Evolutionary conservation across 2,888 invertebrate genomes (phyloP).

Genomic region (Acanthosepion pharaonis): DNA sequence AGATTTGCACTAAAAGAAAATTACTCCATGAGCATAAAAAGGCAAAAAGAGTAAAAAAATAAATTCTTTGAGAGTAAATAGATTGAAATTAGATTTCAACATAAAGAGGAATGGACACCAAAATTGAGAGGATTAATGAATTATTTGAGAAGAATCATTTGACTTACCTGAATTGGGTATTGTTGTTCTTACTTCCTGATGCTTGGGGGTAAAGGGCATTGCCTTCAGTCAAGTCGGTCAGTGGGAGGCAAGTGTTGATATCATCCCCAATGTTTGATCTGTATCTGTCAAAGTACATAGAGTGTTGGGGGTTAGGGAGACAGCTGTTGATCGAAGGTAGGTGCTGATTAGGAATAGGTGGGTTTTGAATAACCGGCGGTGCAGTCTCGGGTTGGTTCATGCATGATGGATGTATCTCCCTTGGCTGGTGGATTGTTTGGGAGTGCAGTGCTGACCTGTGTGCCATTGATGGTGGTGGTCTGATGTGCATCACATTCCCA

Average conservation of each 20-base stretch:
- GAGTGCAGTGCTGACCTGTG: not conserved
- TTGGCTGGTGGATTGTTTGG: not conserved
- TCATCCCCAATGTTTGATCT: not conserved
- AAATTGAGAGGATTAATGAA: not conserved
- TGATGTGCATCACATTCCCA: constrained; percentile 7
- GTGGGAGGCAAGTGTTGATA: not conserved
- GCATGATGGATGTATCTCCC: not conserved
- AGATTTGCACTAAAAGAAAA: no score
- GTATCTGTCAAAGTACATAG: constrained; percentile 8
- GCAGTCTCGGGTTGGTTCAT: not conserved
- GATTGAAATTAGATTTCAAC: not conserved
- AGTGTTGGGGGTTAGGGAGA: not conserved
- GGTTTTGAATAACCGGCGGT: not conserved
- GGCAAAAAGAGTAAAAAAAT: no score
- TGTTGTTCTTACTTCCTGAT: not conserved
- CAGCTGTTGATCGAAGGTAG: not conserved
- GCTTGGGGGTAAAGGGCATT: not conserved
- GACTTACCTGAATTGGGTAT: not conserved
- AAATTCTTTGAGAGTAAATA: no score
- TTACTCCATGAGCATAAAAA: no score
- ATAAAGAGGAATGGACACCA: not conserved
- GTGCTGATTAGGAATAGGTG: not conserved
- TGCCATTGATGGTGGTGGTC: not conserved
- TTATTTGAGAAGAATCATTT: not conserved
- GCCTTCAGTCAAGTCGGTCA: not conserved